phyloP scores from a whole-genome alignment of 2,113 vertebrate genomes.

The Ascaphus truei region DNA sequence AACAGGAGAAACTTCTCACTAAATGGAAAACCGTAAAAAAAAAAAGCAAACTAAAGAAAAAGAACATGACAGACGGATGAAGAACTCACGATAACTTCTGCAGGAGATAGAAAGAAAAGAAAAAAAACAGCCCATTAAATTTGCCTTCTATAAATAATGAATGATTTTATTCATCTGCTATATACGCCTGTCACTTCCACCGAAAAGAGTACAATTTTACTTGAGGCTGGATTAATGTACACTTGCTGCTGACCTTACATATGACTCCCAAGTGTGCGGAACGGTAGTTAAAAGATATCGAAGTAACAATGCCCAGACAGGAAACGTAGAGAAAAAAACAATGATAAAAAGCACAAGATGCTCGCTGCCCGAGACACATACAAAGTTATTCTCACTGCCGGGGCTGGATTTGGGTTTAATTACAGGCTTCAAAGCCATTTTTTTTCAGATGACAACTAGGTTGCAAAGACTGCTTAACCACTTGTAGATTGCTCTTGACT shows the following conservation, averaged over 20 bases:
- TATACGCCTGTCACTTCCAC: constrained; percentile 52
- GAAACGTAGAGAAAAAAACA: constrained; percentile 27
- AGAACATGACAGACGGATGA: constrained; percentile 5
- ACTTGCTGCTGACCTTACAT: constrained; percentile 56
- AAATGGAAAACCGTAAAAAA: neutral
- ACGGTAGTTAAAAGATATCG: constrained; percentile 51
- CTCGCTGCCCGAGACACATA: constrained; percentile 43
- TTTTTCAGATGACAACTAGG: constrained; percentile 4
- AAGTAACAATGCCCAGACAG: constrained; percentile 38
- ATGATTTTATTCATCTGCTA: constrained; percentile 42
- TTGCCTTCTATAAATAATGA: constrained; percentile 53
- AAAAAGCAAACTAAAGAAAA: neutral
- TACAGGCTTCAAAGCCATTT: constrained; percentile 21
- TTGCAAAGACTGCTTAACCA: neutral
- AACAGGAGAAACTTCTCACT: constrained; percentile 4
- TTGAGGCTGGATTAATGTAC: constrained; percentile 49
- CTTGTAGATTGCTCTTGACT: rapidly evolving
- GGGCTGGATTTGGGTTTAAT: constrained; percentile 43
- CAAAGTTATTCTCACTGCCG: constrained; percentile 35
- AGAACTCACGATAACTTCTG: constrained; percentile 20
- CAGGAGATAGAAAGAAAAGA: constrained; percentile 23
- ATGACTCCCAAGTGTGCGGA: constrained; percentile 48
- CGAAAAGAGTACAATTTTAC: constrained; percentile 51
- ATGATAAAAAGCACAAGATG: constrained; percentile 36
- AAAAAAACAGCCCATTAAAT: constrained; percentile 27